Base-by-base conservation (phyloP, 2,888 invertebrate genomes). In the Chrysina gloriosa region DNA sequence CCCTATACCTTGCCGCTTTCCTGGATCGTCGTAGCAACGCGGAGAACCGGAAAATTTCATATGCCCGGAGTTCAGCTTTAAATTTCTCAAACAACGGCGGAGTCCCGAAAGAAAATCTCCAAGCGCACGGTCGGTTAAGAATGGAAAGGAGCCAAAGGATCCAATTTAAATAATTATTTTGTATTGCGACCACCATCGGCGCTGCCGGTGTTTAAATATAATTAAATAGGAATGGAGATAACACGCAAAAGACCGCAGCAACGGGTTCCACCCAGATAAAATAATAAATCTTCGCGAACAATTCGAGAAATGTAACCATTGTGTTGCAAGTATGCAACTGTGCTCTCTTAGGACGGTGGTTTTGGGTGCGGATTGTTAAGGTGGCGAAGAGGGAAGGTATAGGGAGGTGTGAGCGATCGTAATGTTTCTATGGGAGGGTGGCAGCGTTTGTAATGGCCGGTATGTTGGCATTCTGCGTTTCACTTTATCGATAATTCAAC, bases 401-500 rank as follows among this genome's bases (percentile, higher is more conserved):
- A 45, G 19, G 45, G 19, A 45, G 23, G 31, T 31, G 45, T 50
- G 50, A 50, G 29, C 27, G 50, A 50, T 27, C 27, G 50, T 27
- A 50, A 29, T 16, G 29, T 29, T 7, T 29, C 50, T 50, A 27
- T 50, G 9, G 50, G 39, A 23, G 11, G 29, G 58, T 25, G 39
- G 25, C 31, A 25, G 58, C 23, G 58, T 58, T 39, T 58, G 58
- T 25, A 64, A 23, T 58, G 66, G 65, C 27, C 52, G 63, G 61
- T 63, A 47, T 54, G 69, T 68, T 68, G 56, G 65, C 64, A 64
- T 68, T 68, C 68, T 68, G 64, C 68, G 64, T 68, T 64, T 68
- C 64, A 63, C 67, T 50, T 63, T 67, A 67, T 67, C 67, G 67
- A 67, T 67, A 67, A 67, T 63, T 67, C 67, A 67, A 63, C 72